phyloP scores from a whole-genome alignment of 2,888 invertebrate genomes.

The Zelleria hepariella region DNA sequence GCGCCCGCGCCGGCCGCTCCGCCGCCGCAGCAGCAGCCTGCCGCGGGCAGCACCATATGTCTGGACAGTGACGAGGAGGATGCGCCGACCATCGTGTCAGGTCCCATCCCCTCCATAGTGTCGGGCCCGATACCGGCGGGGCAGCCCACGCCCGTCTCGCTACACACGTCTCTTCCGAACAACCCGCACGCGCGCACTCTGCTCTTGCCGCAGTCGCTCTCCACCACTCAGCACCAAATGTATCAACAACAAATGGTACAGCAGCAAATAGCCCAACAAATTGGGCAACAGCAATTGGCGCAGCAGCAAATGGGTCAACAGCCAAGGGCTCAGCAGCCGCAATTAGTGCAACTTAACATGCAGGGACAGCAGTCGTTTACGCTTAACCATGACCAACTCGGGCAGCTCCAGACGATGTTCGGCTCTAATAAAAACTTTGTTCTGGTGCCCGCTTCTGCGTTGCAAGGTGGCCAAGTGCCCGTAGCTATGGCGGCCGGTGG shows the following conservation, averaged over 20 bases:
- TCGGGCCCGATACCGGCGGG: not conserved
- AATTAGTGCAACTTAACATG: not conserved
- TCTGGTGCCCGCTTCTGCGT: not conserved
- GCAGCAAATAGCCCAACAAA: not conserved
- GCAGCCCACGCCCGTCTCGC: not conserved
- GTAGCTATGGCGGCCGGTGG: not conserved
- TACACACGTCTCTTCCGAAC: not conserved
- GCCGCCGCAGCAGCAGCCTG: not conserved
- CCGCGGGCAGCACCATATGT: slow-evolving; percentile 23
- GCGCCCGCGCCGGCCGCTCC: not conserved
- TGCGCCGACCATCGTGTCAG: not conserved
- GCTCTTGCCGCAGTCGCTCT: not conserved
- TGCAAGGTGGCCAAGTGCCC: not conserved
- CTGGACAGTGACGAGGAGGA: slow-evolving; percentile 58
- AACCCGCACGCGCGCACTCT: not conserved
- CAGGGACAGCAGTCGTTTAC: not conserved
- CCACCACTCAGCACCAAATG: not conserved
- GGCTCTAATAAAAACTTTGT: not conserved
- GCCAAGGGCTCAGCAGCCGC: not conserved
- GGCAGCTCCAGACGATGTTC: not conserved
- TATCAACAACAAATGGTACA: not conserved
- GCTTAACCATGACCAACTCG: too few relatives aligned
- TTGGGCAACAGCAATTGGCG: not conserved
- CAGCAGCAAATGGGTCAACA: not conserved
- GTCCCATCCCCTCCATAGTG: slow-evolving; percentile 3